Percentiles rank a stretch among this genome's conserved stretches.
Conservation (phyloP, 2,888 invertebrate species). For the Rotaria macrura region DNA sequence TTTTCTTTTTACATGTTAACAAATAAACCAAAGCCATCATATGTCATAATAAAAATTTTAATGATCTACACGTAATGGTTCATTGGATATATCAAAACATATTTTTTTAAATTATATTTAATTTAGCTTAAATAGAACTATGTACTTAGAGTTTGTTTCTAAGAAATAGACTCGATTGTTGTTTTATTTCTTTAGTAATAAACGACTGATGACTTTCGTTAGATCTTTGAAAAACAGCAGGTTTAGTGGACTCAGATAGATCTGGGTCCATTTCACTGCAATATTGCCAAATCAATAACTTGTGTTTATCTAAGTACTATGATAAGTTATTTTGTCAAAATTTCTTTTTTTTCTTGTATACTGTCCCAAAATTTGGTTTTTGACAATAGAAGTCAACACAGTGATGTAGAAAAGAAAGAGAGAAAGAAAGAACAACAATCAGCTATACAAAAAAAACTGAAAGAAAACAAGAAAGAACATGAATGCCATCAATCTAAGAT, state of each 20-base stretch:
- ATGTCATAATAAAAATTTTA: neutral
- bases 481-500: constrained; percentile 12
- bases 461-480: neutral
- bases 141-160: too few species aligned
- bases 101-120: neutral
- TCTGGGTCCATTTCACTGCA: neutral
- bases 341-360: neutral
- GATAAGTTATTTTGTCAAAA: neutral
- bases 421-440: too few species aligned
- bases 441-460: too few species aligned
- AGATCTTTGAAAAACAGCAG: too few species aligned
- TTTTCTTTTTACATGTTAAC: neutral
- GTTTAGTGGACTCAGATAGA: too few species aligned
- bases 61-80: too few species aligned
- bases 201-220: too few species aligned
- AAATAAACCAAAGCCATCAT: neutral
- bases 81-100: neutral
- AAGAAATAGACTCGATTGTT: too few species aligned
- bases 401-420: neutral
- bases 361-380: constrained; percentile 2
- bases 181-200: too few species aligned
- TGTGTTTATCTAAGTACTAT: neutral
- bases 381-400: neutral
- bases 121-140: too few species aligned
- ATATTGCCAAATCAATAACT: neutral